These are phyloP conservation scores for Oenanthe melanoleuca DNA, from an alignment of 2,113 vertebrate species.

Conservation along the genomic window DNA sequence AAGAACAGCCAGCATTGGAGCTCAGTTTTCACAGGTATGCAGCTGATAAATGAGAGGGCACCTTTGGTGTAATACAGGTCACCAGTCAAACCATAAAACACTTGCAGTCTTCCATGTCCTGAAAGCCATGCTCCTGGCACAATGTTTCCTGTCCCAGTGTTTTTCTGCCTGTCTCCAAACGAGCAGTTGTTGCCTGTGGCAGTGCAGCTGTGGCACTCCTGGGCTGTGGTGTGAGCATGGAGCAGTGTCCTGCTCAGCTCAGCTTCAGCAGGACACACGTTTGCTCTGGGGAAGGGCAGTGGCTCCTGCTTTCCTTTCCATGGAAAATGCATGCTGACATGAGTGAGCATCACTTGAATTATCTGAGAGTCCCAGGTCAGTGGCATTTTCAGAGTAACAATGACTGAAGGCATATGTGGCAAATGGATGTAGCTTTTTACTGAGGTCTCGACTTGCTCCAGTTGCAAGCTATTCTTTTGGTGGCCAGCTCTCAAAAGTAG, in stretches of 20 bases:
- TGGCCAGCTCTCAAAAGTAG: not conserved
- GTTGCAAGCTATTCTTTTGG: not conserved
- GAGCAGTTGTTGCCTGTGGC: not conserved
- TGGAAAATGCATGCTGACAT: not conserved
- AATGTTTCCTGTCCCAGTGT: not conserved
- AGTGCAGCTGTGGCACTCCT: fast-evolving
- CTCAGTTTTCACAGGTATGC: not conserved
- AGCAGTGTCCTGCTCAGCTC: not conserved
- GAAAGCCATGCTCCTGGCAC: not conserved
- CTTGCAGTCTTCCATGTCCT: not conserved
- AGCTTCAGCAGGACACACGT: not conserved
- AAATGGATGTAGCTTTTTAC: not conserved
- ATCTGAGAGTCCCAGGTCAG: not conserved
- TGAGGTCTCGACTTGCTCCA: not conserved
- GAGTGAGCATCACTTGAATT: not conserved
- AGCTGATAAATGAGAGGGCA: not conserved
- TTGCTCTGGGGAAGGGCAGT: not conserved
- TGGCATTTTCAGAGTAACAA: not conserved
- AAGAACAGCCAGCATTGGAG: not conserved
- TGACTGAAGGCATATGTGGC: not conserved
- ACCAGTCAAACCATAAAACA: not conserved
- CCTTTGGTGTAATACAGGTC: not conserved
- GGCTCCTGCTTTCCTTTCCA: not conserved
- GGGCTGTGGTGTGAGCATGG: fast-evolving
- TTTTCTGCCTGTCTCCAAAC: not conserved